These are phyloP conservation scores for Colinus virginianus DNA, from an alignment of 2,113 vertebrate genomes.

Conservation along the genomic window DNA sequence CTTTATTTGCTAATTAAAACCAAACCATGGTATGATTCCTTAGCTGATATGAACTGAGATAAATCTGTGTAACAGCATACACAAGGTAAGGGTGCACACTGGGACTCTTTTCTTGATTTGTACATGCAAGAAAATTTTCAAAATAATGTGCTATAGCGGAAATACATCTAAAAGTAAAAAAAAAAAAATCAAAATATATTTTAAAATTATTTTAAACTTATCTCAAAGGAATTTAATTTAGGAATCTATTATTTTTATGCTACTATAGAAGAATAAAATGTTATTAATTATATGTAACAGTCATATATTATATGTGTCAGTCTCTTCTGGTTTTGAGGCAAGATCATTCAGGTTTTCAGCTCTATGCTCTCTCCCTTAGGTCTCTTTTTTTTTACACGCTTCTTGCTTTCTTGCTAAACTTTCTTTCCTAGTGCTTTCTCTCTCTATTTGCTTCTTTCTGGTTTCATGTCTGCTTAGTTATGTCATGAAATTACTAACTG, in stretches of 20 bases:
- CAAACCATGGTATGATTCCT: neutral
- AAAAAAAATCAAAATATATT: neutral
- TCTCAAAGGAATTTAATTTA: neutral
- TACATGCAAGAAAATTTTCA: neutral
- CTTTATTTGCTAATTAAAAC: neutral
- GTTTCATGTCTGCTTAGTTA: neutral
- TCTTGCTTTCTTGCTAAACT: neutral
- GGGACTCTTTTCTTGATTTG: neutral
- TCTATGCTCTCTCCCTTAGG: neutral
- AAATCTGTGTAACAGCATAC: neutral
- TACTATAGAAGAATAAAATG: neutral
- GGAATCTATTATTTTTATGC: neutral
- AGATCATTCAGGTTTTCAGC: neutral
- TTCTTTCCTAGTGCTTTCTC: neutral
- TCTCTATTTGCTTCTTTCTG: neutral
- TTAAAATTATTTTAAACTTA: neutral
- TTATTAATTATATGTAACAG: neutral
- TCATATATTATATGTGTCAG: neutral
- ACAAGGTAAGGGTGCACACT: neutral
- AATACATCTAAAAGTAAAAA: neutral
- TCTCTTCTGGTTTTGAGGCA: neutral
- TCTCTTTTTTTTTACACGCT: neutral
- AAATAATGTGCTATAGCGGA: neutral
- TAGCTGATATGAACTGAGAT: neutral
- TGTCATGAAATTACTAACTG: neutral